Evolutionary conservation across 2,113 vertebrate species (phyloP), one percentile per base, ranked within the genome.

Genomic region (Tylochromis polylepis): DNA sequence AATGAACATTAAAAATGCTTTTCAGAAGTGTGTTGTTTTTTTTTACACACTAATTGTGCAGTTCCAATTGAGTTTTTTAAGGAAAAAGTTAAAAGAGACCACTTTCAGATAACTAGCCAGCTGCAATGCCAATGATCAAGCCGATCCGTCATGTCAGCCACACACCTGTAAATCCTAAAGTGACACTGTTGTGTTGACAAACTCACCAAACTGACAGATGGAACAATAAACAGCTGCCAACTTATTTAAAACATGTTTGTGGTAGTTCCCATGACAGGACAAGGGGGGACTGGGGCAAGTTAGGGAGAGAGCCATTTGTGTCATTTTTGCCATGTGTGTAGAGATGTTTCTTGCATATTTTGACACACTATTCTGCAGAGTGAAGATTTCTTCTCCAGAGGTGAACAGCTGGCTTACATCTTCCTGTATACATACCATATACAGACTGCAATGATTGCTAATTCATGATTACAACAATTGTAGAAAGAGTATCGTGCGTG

Each of bases 151-250:
- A 43, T 43, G 38, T 46, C 60, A 1, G n/a, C 60, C 15, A 72
- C 67, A 46, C 67, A 72, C 67, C 15, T 16, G 46, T 49, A 49
- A 65, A 14, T 65, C 60, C n/a, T 65, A 65, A 65, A 65, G 70
- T 29, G 70, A 75, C 15, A 11, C 67, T 75, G 38, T 1, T 29
- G 24, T 27, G 41, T 49, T 49, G 43, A 29, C 24, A 0, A 29
- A 49, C 9, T 75, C 43, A 29, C 49, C 24, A 29, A 75, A 49
- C n/a, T 75, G 43, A 49, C 70, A 75, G 43, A 18, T 16, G 14
- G 15, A 29, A 18, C 7, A 27, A 49, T 29, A 12, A 75, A 75
- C 41, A 75, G 24, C 67, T 46, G 1, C 22, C 9, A 18, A 11
- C 8, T 20, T 49, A 49, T 75, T 75, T 43, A 49, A 75, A 49